Evolutionary conservation across 2,113 vertebrate genomes (phyloP).

Genomic region (Coregonus clupeaformis): DNA sequence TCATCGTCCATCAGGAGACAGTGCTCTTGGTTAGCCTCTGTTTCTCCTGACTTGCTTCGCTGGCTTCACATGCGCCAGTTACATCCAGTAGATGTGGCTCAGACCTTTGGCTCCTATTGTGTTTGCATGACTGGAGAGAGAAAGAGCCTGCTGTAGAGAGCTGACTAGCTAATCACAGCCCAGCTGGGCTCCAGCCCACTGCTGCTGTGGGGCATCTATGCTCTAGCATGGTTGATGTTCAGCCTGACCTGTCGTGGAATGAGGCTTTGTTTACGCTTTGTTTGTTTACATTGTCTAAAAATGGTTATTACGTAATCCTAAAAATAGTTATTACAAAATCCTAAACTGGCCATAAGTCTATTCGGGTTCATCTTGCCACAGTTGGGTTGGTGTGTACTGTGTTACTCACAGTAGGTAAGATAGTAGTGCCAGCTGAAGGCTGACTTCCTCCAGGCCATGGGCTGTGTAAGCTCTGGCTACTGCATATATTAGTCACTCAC

Average conservation of each 20-base stretch:
- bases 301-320: background rate
- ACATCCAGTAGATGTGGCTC: background rate
- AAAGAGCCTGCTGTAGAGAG: constrained; percentile 15
- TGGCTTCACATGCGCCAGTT: background rate
- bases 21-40: background rate
- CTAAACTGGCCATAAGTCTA: too few relatives aligned
- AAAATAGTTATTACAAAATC: background rate
- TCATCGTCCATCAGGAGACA: background rate
- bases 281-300: background rate
- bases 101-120: constrained; percentile 4
- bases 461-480: too few relatives aligned
- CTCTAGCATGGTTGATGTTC: background rate
- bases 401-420: too few relatives aligned
- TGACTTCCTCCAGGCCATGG: too few relatives aligned
- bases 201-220: background rate
- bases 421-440: too few relatives aligned
- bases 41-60: background rate
- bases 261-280: background rate
- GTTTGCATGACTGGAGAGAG: constrained; percentile 17
- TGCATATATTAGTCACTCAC: too few relatives aligned
- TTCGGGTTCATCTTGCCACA: too few relatives aligned
- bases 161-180: background rate
- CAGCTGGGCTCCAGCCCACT: background rate
- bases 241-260: background rate
- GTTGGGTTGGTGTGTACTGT: too few relatives aligned